Evolutionary conservation across 2,113 vertebrate species (phyloP), one percentile per base, ranked within the genome.

Genomic region (Arizona elegans): DNA sequence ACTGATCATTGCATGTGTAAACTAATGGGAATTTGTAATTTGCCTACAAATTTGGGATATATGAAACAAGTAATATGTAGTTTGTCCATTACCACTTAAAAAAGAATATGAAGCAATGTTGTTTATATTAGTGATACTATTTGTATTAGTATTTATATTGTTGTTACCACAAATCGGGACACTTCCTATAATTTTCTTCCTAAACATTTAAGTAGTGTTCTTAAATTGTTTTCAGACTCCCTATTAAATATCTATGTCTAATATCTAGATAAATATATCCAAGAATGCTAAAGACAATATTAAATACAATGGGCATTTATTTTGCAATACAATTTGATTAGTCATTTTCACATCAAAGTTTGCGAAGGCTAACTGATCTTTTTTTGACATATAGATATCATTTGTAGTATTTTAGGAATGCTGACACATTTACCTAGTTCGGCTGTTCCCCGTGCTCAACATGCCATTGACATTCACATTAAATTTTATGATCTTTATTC

Each of bases 1-100:
- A 92, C 59, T 94, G 95, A 21, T 9, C 91, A 92, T 29, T 92
- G 26, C 33, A 90, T 17, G 50, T 52, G 29, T 52, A 59, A 91
- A 47, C 33, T 81, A 12, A 1, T 17, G 5, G 5, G 50, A 90
- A 2, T 90, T 94, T 93, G 50, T 21, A 24, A 93, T 26, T 86
- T 13, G 10, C 3, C 0, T 3, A 11, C 38, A 1, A 6, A 13
- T 5, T 1, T 0, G 13, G 13, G 15, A 23, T 70, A 8, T n/a
- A 55, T 43, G 62, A 62, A n/a, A 56, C 17, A 23, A 47, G 11
- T 47, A 15, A 24, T 24, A n/a, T 53, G 21, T 33, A 75, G 5
- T 5, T 6, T 87, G 52, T 53, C 13, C 86, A 87, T 87, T n/a
- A 75, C n/a, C 65, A 24, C 26, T 87, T 87, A 87, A 26, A 17